Evolutionary conservation across 2,113 vertebrate genomes (phyloP).

Genomic region (Piliocolobus tephrosceles): DNA sequence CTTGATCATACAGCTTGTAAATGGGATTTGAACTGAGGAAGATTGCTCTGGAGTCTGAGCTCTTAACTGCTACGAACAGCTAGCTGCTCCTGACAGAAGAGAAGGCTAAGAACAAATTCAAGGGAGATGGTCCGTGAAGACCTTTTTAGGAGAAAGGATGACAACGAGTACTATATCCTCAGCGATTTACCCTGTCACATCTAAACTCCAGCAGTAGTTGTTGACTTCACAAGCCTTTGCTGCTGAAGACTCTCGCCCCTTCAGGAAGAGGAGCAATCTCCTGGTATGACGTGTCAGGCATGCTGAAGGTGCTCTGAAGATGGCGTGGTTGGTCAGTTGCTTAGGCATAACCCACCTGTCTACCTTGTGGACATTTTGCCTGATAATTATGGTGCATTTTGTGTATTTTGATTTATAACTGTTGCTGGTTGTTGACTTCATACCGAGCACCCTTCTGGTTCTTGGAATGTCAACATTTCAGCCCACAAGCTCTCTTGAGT

Average conservation of each 20-base stretch:
- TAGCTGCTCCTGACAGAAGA: background rate
- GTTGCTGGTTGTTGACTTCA: background rate
- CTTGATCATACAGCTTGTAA: background rate
- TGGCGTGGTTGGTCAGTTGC: background rate
- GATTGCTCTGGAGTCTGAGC: background rate
- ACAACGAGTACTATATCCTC: too few species aligned
- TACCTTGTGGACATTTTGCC: background rate
- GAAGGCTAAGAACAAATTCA: background rate
- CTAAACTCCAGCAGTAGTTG: background rate
- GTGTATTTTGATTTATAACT: too few species aligned
- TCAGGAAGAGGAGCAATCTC: background rate
- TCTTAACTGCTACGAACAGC: background rate
- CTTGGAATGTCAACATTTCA: background rate
- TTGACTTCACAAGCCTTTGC: background rate
- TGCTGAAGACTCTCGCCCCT: background rate
- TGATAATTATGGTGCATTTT: background rate
- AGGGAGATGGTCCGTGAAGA: background rate
- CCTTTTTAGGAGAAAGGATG: background rate
- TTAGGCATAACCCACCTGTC: background rate
- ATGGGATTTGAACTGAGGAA: background rate
- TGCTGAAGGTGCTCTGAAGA: background rate
- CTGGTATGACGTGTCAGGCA: fast-evolving
- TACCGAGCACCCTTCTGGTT: background rate
- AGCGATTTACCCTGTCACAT: background rate
- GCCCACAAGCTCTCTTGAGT: background rate